These are phyloP conservation scores for Melieria omissa DNA, from an alignment of 2,888 invertebrate genomes.

Conservation along the genomic window DNA sequence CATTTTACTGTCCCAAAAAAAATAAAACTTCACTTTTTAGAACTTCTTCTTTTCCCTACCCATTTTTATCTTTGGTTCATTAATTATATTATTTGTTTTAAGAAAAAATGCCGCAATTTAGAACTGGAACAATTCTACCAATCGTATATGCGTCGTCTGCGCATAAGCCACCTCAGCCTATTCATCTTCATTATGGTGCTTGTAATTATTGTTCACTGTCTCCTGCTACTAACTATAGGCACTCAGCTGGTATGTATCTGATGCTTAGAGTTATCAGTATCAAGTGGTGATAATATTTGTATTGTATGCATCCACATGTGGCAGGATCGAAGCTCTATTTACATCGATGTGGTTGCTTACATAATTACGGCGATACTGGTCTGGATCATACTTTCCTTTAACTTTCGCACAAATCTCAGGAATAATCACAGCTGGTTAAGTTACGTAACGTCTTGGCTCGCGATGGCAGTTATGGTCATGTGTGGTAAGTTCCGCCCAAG, in stretches of 20 bases:
- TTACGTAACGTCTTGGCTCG: conserved; percentile 65
- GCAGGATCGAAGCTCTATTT: conserved; percentile 55
- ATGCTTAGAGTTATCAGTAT: too few relatives aligned
- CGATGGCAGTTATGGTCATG: conserved; percentile 69
- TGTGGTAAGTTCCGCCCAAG: conserved; percentile 59
- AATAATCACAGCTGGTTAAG: conserved; percentile 65
- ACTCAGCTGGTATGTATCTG: not conserved
- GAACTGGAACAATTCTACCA: conserved; percentile 80
- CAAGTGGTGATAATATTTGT: too few relatives aligned
- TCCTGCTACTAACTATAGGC: conserved; percentile 67
- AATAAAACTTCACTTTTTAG: too few relatives aligned
- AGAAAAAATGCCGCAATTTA: conserved; percentile 82
- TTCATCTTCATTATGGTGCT: conserved; percentile 77
- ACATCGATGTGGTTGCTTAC: conserved; percentile 63
- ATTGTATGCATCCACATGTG: too few relatives aligned
- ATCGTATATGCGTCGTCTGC: conserved; percentile 80
- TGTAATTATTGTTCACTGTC: conserved; percentile 74
- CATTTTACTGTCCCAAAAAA: not conserved
- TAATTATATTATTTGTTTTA: conserved; percentile 55
- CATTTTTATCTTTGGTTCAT: too few relatives aligned
- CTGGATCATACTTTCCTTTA: conserved; percentile 62
- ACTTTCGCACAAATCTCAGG: conserved; percentile 62
- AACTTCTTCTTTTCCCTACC: too few relatives aligned
- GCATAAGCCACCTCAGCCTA: conserved; percentile 81
- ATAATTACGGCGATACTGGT: conserved; percentile 57